Conservation (phyloP, 2,888 invertebrate genomes). For the Ypsolopha scabrella region DNA sequence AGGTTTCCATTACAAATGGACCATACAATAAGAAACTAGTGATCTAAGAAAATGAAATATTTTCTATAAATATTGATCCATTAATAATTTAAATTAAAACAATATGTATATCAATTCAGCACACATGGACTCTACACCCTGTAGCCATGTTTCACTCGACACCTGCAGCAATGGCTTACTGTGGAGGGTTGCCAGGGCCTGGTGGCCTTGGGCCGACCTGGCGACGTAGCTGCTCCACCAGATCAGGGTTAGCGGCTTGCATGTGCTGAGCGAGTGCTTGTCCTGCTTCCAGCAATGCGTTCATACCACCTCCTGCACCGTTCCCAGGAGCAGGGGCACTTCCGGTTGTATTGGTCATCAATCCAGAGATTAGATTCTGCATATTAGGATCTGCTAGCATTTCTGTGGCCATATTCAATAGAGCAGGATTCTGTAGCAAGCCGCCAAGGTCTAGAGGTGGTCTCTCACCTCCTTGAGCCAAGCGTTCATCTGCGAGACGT, state of each 20-base stretch:
- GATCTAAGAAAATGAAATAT: no score
- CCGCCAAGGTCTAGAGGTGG: constrained; percentile 69
- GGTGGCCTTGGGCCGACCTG: constrained; percentile 48
- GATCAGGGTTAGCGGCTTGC: constrained; percentile 84
- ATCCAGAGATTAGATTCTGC: constrained; percentile 78
- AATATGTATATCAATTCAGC: no score
- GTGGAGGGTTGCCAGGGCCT: constrained; percentile 6
- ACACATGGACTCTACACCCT: neutral
- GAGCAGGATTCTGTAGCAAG: constrained; percentile 82
- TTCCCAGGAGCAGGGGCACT: constrained; percentile 14
- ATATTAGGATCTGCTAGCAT: constrained; percentile 88
- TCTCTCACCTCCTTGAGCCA: constrained; percentile 76
- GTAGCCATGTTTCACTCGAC: neutral
- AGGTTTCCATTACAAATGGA: no score
- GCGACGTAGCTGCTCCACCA: constrained; percentile 81
- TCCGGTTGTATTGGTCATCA: constrained; percentile 50
- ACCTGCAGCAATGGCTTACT: neutral
- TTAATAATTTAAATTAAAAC: neutral
- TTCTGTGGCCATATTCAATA: constrained; percentile 87
- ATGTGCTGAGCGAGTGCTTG: constrained; percentile 87
- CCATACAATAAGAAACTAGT: no score
- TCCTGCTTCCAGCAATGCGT: constrained; percentile 71
- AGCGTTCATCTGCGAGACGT: constrained; percentile 81
- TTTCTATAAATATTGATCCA: neutral
- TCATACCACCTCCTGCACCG: constrained; percentile 32